Percentiles rank a stretch among this genome's conserved stretches.
phyloP scores from a whole-genome alignment of 2,113 vertebrate genomes.

The Nannobrachium achirus region DNA sequence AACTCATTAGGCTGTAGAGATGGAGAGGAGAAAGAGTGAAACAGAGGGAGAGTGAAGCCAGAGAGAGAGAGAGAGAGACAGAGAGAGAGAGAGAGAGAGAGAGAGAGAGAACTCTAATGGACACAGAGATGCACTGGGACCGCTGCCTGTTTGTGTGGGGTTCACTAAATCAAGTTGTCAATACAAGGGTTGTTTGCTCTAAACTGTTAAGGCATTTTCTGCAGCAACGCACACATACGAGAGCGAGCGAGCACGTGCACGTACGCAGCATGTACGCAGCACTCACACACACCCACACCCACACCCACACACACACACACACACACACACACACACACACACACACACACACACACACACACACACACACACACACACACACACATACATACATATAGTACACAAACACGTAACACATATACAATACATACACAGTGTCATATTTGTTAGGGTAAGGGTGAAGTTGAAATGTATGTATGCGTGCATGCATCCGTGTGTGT shows the following conservation, averaged over 20 bases:
- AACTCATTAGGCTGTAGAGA: constrained; percentile 57
- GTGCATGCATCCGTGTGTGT: too few species aligned
- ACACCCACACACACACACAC: neutral
- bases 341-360: constrained; percentile 3
- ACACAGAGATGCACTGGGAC: constrained; percentile 58
- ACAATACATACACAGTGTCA: too few species aligned
- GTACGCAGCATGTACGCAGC: too few species aligned
- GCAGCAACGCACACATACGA: constrained; percentile 11
- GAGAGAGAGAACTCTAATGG: constrained; percentile 49
- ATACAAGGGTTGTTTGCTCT: constrained; percentile 65
- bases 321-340: constrained; percentile 14
- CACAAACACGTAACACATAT: too few species aligned
- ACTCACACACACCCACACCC: neutral
- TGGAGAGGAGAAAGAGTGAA: constrained; percentile 17
- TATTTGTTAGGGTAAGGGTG: too few species aligned
- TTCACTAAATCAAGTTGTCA: constrained; percentile 51
- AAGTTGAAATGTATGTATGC: too few species aligned
- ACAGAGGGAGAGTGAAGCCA: constrained; percentile 9
- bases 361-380: neutral
- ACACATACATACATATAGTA: neutral
- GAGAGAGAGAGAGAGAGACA: constrained; percentile 41
- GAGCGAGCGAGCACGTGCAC: neutral
- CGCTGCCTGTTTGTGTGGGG: constrained; percentile 55
- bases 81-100: neutral
- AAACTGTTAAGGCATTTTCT: constrained; percentile 41